Percentiles rank a stretch among this genome's conserved stretches.
These are phyloP conservation scores for Plectropomus leopardus DNA, from an alignment of 2,113 vertebrate species.

Conservation along the genomic window DNA sequence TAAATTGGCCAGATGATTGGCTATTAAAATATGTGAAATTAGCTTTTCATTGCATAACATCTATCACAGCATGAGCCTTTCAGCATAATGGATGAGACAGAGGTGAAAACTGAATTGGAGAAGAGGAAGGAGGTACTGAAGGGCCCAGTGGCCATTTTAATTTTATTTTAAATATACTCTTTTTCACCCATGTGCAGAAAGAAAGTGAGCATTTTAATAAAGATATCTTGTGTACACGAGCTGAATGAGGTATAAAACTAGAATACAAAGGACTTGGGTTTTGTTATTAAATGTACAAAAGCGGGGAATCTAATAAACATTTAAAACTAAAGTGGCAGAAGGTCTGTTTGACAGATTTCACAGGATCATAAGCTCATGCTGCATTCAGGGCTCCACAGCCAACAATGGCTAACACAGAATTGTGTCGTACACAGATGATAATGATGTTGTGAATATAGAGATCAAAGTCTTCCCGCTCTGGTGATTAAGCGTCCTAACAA, in stretches of 20 bases:
- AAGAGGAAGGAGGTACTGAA: constrained; percentile 31
- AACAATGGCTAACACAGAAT: constrained; percentile 61
- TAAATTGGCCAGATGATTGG: constrained; percentile 68
- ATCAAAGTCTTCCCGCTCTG: constrained; percentile 73
- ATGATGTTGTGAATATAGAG: constrained; percentile 80
- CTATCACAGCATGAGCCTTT: constrained; percentile 59
- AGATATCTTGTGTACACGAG: not conserved
- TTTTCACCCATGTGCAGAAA: constrained; percentile 17
- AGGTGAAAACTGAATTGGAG: constrained; percentile 46
- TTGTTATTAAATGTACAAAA: constrained; percentile 18
- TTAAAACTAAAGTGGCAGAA: constrained; percentile 23
- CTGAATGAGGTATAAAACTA: not conserved
- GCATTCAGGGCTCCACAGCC: constrained; percentile 36
- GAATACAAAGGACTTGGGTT: constrained; percentile 18
- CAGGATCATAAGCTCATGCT: constrained; percentile 55
- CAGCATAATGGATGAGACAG: constrained; percentile 47
- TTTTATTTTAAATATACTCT: constrained; percentile 22
- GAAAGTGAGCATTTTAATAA: not conserved
- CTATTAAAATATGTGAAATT: constrained; percentile 66
- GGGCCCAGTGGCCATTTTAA: constrained; percentile 12
- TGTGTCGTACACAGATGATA: constrained; percentile 70
- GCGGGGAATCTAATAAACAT: constrained; percentile 37
- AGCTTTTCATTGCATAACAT: constrained; percentile 58
- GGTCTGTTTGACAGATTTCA: constrained; percentile 61
- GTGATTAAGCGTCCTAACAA: constrained; percentile 77